These are phyloP conservation scores for Nannobrachium achirus DNA, from an alignment of 2,113 vertebrate genomes.

Conservation along the genomic window DNA sequence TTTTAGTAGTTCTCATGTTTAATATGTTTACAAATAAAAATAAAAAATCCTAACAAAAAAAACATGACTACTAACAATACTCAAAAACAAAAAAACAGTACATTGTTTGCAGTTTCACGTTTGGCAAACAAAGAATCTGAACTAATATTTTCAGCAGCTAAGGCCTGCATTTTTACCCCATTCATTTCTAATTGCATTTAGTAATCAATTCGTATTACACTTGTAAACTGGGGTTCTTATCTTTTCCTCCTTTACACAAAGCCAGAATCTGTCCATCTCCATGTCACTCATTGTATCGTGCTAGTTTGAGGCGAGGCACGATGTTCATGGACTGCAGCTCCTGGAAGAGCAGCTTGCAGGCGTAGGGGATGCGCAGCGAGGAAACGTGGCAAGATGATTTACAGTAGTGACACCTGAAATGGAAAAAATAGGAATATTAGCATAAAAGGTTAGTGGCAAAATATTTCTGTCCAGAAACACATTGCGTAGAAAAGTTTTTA, in stretches of 20 bases:
- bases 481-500: too few relatives aligned
- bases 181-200: background rate
- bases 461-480: too few relatives aligned
- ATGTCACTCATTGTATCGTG: constrained; percentile 92
- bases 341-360: constrained; percentile 98
- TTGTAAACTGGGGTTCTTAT: constrained; percentile 1
- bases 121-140: background rate
- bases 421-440: too few relatives aligned
- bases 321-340: constrained; percentile 99
- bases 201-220: background rate
- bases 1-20: too few relatives aligned
- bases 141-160: background rate
- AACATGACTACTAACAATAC: too few relatives aligned
- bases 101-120: constrained; percentile 2
- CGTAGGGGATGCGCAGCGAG: constrained; percentile 94
- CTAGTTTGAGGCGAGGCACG: constrained; percentile 92
- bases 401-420: constrained; percentile 95
- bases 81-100: background rate
- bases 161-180: background rate
- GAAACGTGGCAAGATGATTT: constrained; percentile 96
- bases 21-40: too few relatives aligned
- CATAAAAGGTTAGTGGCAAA: too few relatives aligned
- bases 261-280: constrained; percentile 9
- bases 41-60: too few relatives aligned
- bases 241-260: constrained; percentile 32